Percentiles rank a stretch among this genome's conserved stretches.
phyloP scores from a whole-genome alignment of 37 sponge, comb jelly and placozoan species.

The Hexactinellida sp. region DNA sequence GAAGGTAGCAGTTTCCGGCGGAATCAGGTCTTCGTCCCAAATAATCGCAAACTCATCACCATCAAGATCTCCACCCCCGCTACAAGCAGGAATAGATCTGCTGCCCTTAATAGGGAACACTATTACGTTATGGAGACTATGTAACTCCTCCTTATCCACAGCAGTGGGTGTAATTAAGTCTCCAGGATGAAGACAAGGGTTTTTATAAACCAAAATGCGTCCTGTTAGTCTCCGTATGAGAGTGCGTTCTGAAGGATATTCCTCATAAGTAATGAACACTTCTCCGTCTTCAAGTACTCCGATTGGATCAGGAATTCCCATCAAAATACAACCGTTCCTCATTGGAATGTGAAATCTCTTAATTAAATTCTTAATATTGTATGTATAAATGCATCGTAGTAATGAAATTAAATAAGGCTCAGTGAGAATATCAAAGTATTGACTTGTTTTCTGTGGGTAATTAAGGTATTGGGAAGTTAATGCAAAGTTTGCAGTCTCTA shows the following conservation, averaged over 20 bases:
- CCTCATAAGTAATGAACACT: background rate
- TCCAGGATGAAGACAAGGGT: constrained; percentile 12
- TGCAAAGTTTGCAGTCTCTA: background rate
- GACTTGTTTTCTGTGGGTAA: background rate
- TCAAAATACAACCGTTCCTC: background rate
- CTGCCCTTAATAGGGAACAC: background rate
- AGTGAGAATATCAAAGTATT: background rate
- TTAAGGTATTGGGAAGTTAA: background rate
- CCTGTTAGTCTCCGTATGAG: background rate
- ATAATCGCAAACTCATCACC: constrained; percentile 4
- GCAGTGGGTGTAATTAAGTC: background rate
- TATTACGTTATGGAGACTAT: background rate
- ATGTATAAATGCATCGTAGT: background rate
- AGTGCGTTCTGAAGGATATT: background rate
- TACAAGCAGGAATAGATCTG: background rate
- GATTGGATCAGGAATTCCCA: constrained; percentile 6
- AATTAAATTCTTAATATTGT: background rate
- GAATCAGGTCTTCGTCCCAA: background rate
- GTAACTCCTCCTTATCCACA: background rate
- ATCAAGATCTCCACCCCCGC: background rate
- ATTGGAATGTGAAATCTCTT: background rate
- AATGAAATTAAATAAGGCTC: background rate
- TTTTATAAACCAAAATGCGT: background rate
- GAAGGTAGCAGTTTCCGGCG: background rate
- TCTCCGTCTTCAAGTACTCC: constrained; percentile 7